Conservation (phyloP, 2,888 invertebrate species). For the Chrysopilus asiliformis region DNA sequence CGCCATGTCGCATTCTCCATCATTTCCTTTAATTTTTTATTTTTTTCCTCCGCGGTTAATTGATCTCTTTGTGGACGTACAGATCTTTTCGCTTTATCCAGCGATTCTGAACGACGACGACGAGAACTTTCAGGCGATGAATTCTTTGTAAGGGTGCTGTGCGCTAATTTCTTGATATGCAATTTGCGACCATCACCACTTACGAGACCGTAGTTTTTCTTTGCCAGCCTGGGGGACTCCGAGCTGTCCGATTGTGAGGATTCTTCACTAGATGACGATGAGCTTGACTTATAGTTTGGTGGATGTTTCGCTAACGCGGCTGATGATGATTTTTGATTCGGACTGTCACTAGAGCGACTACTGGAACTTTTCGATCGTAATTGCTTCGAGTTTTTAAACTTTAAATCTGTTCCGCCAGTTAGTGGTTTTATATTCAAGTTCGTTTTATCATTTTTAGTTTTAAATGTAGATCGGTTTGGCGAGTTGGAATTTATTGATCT, state of each 20-base stretch:
- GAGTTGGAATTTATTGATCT: no score
- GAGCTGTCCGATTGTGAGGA: no score
- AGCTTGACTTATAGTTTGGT: not conserved
- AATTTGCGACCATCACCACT: conserved; percentile 30
- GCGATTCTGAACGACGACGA: not conserved
- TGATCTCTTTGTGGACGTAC: conserved; percentile 18
- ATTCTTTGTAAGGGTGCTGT: not conserved
- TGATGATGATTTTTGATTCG: not conserved
- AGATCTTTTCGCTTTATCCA: not conserved
- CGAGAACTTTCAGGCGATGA: not conserved
- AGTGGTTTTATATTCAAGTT: no score
- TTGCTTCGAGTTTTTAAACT: no score
- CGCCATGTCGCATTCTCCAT: conserved; percentile 62
- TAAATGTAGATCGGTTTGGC: no score
- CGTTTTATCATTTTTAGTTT: no score
- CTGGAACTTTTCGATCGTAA: no score
- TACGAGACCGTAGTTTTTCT: conserved; percentile 32
- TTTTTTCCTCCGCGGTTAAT: conserved; percentile 51
- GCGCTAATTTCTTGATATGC: conserved; percentile 5
- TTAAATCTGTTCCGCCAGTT: no score
- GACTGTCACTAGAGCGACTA: not conserved
- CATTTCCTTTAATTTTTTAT: conserved; percentile 64
- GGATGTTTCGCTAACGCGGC: not conserved
- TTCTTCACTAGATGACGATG: conserved; percentile 3
- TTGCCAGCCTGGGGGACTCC: conserved; percentile 8